Conservation (phyloP, 30 jellyfish, hydroid and myxozoan species). For the Rhopilema esculentum region DNA sequence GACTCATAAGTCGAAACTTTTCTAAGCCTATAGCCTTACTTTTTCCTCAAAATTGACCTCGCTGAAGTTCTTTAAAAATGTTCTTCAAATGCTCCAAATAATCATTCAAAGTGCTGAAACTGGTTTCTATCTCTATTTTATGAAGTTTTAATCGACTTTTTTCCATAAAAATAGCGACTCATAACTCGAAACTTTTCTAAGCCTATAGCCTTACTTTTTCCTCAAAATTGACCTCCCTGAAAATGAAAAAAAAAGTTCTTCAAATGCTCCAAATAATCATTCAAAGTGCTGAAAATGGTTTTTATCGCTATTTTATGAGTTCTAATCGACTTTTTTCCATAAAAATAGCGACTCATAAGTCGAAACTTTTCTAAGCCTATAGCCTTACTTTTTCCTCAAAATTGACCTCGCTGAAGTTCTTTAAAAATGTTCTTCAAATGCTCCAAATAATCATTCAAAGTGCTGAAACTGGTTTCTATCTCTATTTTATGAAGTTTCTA, state of each 20-base stretch:
- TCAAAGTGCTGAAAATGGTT: no score
- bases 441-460: no score
- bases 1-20: no score
- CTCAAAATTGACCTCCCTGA: no score
- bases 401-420: background rate
- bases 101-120: background rate
- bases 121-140: background rate
- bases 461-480: no score
- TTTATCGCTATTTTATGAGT: background rate
- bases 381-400: background rate
- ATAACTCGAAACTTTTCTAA: no score
- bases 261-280: no score
- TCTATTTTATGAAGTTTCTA: no score
- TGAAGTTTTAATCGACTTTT: background rate
- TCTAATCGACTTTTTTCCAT: background rate
- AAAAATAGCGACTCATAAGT: background rate
- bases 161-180: background rate
- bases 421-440: background rate
- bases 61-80: background rate
- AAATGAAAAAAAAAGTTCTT: no score
- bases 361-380: background rate
- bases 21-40: background rate
- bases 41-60: background rate
- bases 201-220: slow-evolving; percentile 3
- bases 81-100: background rate